Conservation (phyloP, 2,888 invertebrate genomes). For the Heliconius hortense region DNA sequence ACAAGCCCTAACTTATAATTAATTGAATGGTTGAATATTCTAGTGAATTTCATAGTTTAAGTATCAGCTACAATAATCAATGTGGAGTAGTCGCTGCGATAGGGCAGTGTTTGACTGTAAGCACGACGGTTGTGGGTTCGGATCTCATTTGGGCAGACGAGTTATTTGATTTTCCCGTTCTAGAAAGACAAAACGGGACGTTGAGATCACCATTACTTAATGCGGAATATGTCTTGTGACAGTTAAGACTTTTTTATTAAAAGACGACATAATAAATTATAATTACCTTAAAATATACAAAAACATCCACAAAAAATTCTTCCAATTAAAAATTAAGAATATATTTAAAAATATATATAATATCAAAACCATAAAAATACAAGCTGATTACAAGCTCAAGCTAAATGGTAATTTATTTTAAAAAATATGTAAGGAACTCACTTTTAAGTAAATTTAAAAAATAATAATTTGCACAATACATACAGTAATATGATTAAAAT, state of each 20-base stretch:
- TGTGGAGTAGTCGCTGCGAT: too few relatives aligned
- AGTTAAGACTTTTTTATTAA: neutral
- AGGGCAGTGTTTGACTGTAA: too few relatives aligned
- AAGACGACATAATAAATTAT: neutral
- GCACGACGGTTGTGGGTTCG: too few relatives aligned
- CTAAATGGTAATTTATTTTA: constrained; percentile 8
- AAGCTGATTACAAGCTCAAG: constrained; percentile 18
- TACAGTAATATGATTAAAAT: constrained; percentile 40
- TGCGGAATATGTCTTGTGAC: neutral
- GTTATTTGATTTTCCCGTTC: too few relatives aligned
- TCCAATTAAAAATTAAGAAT: neutral
- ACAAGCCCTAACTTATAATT: neutral
- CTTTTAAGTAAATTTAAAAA: constrained; percentile 32
- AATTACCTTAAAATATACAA: neutral
- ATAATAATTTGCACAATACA: constrained; percentile 8
- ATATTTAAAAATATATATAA: neutral
- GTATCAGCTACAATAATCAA: too few relatives aligned
- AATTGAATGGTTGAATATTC: too few relatives aligned
- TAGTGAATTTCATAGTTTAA: too few relatives aligned
- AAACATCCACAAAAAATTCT: neutral
- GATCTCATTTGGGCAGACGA: too few relatives aligned
- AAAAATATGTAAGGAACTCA: constrained; percentile 35
- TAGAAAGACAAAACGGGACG: too few relatives aligned
- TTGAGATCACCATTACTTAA: too few relatives aligned
- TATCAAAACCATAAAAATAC: neutral